Evolutionary conservation across 2,888 invertebrate species (phyloP).

Genomic region (Andrena trimmerana): DNA sequence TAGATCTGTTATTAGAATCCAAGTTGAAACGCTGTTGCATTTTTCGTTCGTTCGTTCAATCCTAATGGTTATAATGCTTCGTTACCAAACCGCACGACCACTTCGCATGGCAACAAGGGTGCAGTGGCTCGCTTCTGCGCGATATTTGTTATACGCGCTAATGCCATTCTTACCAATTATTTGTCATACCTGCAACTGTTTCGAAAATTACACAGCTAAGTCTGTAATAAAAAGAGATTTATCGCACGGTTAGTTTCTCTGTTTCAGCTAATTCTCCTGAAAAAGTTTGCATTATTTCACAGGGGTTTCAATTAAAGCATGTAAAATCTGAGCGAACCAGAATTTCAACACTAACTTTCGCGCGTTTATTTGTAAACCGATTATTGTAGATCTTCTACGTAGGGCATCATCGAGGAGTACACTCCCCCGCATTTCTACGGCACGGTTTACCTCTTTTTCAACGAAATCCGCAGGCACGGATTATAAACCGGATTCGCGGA

Average conservation of each 20-base stretch:
- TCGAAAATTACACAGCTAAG: background rate
- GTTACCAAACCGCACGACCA: background rate
- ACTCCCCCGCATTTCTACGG: background rate
- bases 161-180: background rate
- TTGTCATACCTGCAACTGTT: background rate
- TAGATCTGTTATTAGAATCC: background rate
- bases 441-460: background rate
- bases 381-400: background rate
- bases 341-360: background rate
- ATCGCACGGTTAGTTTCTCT: background rate
- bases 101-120: background rate
- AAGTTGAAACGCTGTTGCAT: background rate
- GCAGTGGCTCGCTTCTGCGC: background rate
- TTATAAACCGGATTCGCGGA: background rate
- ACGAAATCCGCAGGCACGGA: background rate
- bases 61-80: background rate
- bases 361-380: background rate
- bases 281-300: background rate
- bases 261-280: too few relatives aligned
- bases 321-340: background rate
- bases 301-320: background rate
- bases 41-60: background rate
- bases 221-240: background rate
- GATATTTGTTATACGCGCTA: background rate
- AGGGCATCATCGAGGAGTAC: background rate